Base-by-base conservation (phyloP, 1,140 invertebrate species). In the Delia radicum region DNA sequence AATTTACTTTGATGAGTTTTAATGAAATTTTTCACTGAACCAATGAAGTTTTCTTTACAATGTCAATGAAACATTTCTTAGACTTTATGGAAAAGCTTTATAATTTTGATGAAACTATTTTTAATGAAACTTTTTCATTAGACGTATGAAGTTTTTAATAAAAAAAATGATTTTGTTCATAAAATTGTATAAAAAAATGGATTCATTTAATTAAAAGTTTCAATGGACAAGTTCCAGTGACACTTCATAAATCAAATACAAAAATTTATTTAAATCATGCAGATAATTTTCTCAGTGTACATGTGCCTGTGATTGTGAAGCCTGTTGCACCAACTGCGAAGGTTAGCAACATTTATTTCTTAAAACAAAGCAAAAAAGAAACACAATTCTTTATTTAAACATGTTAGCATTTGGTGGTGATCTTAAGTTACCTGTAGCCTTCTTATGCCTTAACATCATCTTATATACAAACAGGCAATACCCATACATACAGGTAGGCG, bases 331-430 rank as follows among this genome's bases (percentile, higher is more conserved):
- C 48, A 55, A 55, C 24, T n/a, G n/a, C n/a, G n/a, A n/a, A n/a
- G n/a, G 48, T 55, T 55, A 55, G 24, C n/a, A n/a, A n/a, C n/a
- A n/a, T n/a, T n/a, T n/a, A 55, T 55, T 55, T n/a, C 48, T 55
- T 55, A 55, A 55, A 55, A 55, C n/a, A 42, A 42, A 42, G 2
- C n/a, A 42, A 42, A 42, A 15, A 63, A 42, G 10, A 13, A 13
- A 10, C 12, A 42, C 37, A n/a, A 55, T 29, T 73, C 73, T 74
- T 77, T n/a, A 75, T 48, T 75, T 77, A 73, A 77, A 28, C 46
- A n/a, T 67, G 28, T 74, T 27, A 74, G n/a, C 48, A 27, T 24
- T 26, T 73, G 69, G 24, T 26, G 29, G 26, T 28, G 29, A 21
- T 46, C 46, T 46, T 73, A 73, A 42, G 21, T 73, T 46, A 21